Evolutionary conservation across 2,888 invertebrate species (phyloP).

Genomic region (Sycophila texana): DNA sequence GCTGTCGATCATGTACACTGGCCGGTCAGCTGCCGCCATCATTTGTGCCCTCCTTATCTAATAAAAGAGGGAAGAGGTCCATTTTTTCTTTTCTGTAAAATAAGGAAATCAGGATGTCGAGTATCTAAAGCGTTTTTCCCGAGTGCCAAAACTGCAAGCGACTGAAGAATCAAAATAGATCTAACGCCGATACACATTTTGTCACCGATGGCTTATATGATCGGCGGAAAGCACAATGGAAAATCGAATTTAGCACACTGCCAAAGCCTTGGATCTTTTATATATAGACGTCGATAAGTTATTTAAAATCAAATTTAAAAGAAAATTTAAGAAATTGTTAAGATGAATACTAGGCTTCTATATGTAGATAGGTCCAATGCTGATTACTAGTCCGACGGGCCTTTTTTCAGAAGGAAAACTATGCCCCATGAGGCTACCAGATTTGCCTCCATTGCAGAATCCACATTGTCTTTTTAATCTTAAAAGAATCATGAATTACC

Average conservation of each 20-base stretch:
- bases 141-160: constrained; percentile 24
- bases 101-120: constrained; percentile 16
- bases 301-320: constrained; percentile 33
- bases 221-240: constrained; percentile 61
- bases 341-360: constrained; percentile 57
- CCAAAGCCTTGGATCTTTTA: constrained; percentile 76
- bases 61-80: constrained; percentile 52
- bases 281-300: constrained; percentile 65
- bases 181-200: constrained; percentile 31
- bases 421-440: constrained; percentile 60
- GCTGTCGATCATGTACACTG: constrained; percentile 93
- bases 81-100: constrained; percentile 50
- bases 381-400: constrained; percentile 73
- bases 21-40: constrained; percentile 83
- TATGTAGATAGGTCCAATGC: constrained; percentile 73
- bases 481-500: constrained; percentile 59
- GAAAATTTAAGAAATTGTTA: constrained; percentile 30
- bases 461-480: constrained; percentile 60
- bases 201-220: constrained; percentile 50
- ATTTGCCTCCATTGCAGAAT: constrained; percentile 59
- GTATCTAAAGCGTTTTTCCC: constrained; percentile 43
- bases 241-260: constrained; percentile 74
- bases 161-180: constrained; percentile 33
- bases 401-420: constrained; percentile 61
- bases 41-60: constrained; percentile 18